Evolutionary conservation across 2,888 invertebrate genomes (phyloP).

Genomic region (Scaptomyza flava): DNA sequence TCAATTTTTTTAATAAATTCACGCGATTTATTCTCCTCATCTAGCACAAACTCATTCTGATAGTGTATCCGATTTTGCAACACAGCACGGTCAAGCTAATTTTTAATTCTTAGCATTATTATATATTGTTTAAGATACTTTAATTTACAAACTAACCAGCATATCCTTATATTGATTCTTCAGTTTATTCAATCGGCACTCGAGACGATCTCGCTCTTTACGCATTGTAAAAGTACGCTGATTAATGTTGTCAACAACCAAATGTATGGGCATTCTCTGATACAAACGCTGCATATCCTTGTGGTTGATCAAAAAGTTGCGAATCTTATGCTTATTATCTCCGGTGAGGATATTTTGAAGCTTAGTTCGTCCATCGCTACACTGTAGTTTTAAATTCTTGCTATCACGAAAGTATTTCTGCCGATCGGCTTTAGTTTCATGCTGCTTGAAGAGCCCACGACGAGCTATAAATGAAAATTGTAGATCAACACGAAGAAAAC

Average conservation of each 20-base stretch:
- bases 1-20: slow-evolving; percentile 79
- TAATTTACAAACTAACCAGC: slow-evolving; percentile 58
- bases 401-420: slow-evolving; percentile 61
- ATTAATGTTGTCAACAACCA: slow-evolving; percentile 82
- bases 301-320: slow-evolving; percentile 80
- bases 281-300: slow-evolving; percentile 82
- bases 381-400: slow-evolving; percentile 73
- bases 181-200: slow-evolving; percentile 69
- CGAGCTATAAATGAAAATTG: slow-evolving; percentile 58
- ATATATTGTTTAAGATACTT: not conserved
- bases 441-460: slow-evolving; percentile 68
- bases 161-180: slow-evolving; percentile 70
- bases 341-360: slow-evolving; percentile 75
- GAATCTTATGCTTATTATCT: slow-evolving; percentile 73
- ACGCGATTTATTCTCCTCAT: slow-evolving; percentile 77
- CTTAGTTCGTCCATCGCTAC: slow-evolving; percentile 79
- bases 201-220: slow-evolving; percentile 82
- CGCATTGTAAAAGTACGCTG: slow-evolving; percentile 83
- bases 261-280: slow-evolving; percentile 80
- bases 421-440: slow-evolving; percentile 75
- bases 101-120: not conserved
- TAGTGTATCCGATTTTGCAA: slow-evolving; percentile 82
- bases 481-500: fast-evolving
- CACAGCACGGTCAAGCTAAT: slow-evolving; percentile 70
- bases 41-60: slow-evolving; percentile 77